phyloP scores from a whole-genome alignment of 2,888 invertebrate genomes.

The Coenonympha glycerion region DNA sequence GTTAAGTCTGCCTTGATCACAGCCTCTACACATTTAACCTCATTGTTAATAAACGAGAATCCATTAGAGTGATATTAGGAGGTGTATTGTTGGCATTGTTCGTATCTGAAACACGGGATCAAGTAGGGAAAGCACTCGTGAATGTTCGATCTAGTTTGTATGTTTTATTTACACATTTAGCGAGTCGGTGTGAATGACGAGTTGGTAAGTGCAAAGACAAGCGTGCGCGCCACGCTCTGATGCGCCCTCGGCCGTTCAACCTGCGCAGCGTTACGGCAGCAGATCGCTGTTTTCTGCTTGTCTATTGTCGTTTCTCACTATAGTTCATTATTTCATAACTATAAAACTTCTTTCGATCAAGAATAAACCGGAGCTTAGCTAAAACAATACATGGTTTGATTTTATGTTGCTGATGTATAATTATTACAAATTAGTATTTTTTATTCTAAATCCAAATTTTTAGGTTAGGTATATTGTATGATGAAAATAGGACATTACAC shows the following conservation, averaged over 20 bases:
- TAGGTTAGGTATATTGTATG: too few relatives aligned
- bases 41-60: slow-evolving; percentile 56
- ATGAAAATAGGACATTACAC: too few relatives aligned
- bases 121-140: neutral
- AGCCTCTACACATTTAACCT: slow-evolving; percentile 42
- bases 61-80: slow-evolving; percentile 37
- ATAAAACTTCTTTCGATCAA: neutral
- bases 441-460: too few relatives aligned
- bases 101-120: neutral
- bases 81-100: slow-evolving; percentile 30
- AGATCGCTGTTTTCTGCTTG: slow-evolving; percentile 55
- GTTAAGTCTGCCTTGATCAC: slow-evolving; percentile 53
- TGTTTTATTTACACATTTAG: neutral
- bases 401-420: too few relatives aligned
- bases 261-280: slow-evolving; percentile 53
- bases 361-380: too few relatives aligned
- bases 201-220: slow-evolving; percentile 25
- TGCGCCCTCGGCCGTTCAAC: slow-evolving; percentile 65
- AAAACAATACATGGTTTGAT: too few relatives aligned
- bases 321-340: slow-evolving; percentile 5
- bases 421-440: too few relatives aligned
- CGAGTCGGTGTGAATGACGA: slow-evolving; percentile 11
- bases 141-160: neutral
- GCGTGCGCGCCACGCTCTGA: slow-evolving; percentile 57
- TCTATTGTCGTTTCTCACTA: slow-evolving; percentile 62